Conservation (phyloP, 1,140 invertebrate species). For the Panagrolaimus sp. region DNA sequence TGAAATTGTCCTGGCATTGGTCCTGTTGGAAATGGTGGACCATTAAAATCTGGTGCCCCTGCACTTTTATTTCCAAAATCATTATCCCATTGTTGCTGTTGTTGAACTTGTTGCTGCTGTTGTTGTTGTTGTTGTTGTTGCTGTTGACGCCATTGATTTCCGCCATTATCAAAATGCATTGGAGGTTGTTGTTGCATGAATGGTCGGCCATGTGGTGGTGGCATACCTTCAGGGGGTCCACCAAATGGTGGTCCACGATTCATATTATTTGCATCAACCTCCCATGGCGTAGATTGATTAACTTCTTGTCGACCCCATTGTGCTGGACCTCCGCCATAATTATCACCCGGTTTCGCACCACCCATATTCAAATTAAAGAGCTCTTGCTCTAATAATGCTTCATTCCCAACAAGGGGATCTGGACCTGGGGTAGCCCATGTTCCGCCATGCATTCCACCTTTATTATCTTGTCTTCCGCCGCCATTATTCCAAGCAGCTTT, state of each 20-base stretch:
- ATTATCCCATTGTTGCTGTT: constrained; percentile 10
- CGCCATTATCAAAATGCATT: constrained; percentile 14
- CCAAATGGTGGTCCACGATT: neutral
- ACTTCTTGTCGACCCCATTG: constrained; percentile 12
- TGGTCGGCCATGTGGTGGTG: neutral
- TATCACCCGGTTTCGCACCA: neutral
- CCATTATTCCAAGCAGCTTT: constrained; percentile 12
- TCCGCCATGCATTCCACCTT: neutral
- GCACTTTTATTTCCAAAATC: neutral
- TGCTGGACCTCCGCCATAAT: neutral
- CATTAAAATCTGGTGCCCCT: neutral
- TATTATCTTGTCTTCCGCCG: neutral
- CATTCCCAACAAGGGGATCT: neutral
- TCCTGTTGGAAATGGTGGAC: neutral
- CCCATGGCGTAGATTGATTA: constrained; percentile 5
- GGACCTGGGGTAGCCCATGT: neutral
- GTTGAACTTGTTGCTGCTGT: too few relatives aligned
- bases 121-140: too few relatives aligned
- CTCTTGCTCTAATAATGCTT: neutral
- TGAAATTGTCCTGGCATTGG: neutral
- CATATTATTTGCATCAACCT: neutral
- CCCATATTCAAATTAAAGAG: neutral
- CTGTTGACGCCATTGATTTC: neutral
- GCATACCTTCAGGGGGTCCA: neutral
- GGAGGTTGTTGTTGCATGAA: constrained; percentile 8